Evolutionary conservation across 1,140 invertebrate species (phyloP).

Genomic region (Pseudomyrmex sp.): DNA sequence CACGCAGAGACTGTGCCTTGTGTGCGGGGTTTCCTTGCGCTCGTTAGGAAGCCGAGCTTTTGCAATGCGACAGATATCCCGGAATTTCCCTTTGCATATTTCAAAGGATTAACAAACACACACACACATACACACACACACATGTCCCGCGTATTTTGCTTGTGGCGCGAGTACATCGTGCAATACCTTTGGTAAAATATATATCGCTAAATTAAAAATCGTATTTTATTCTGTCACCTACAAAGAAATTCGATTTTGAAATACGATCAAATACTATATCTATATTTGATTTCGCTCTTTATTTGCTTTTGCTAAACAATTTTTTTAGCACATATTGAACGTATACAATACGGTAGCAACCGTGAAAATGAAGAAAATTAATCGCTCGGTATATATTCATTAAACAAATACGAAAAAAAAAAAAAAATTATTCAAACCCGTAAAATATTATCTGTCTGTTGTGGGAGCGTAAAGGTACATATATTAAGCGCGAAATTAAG

Average conservation of each 20-base stretch:
- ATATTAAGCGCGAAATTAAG: slow-evolving; percentile 68
- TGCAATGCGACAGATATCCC: slow-evolving; percentile 28
- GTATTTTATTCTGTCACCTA: slow-evolving; percentile 46
- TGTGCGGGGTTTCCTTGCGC: neutral
- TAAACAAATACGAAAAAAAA: neutral
- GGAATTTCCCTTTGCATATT: slow-evolving; percentile 44
- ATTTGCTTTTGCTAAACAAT: neutral
- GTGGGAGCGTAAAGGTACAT: neutral
- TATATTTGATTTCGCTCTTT: neutral
- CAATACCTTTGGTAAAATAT: slow-evolving; percentile 40
- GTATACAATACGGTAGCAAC: neutral
- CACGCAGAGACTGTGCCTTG: neutral
- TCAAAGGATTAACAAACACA: slow-evolving; percentile 50
- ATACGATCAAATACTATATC: slow-evolving; percentile 10
- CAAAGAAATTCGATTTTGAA: slow-evolving; percentile 33
- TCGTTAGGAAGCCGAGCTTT: slow-evolving; percentile 42
- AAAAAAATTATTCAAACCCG: slow-evolving; percentile 4
- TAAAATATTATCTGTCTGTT: slow-evolving; percentile 54
- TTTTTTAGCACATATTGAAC: neutral
- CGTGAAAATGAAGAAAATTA: slow-evolving; percentile 42
- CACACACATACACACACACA: neutral
- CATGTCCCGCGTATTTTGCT: slow-evolving; percentile 12
- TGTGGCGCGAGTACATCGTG: slow-evolving; percentile 23
- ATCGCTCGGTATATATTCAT: slow-evolving; percentile 5
- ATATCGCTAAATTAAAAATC: slow-evolving; percentile 44